Evolutionary conservation across 2,888 invertebrate genomes (phyloP), one percentile per base, ranked within the genome.

Genomic region (Pycnomerus fuliginosus): DNA sequence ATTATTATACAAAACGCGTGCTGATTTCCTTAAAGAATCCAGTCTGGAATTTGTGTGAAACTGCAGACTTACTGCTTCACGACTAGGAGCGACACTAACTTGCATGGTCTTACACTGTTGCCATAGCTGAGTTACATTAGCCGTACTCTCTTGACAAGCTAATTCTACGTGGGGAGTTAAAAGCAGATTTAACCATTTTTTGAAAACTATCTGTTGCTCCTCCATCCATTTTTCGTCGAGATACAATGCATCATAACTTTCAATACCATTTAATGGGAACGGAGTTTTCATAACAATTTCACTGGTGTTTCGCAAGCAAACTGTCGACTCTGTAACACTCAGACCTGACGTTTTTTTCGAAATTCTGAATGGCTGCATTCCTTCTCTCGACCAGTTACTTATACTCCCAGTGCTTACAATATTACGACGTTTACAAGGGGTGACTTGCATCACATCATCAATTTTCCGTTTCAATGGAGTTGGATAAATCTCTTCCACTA

Each of bases 111-210:
- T 78, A 54, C 85, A 85, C 52, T 86, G 84, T 52, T 85, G 79
- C 80, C 88, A 90, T 1, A 86, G 74, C 66, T 84, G 84, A 0
- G 84, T 86, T 1, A 87, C 79, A 60, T 89, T 86, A 7, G 87
- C 76, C 64, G 80, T 79, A 41, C 71, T 70, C 54, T 80, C 80
- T n/a, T 78, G 71, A 42, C 77, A 75, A 24, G 81, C 77, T 1
- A 87, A 74, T 52, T 87, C 87, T 0, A 80, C 77, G 0, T 88
- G 88, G 1, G 89, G 85, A 2, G 87, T 83, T 3, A 90, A 72
- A 34, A 90, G 72, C 4, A 82, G 83, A 67, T 90, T 90, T 0
- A 90, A 70, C 89, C 89, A 90, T 55, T 85, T 84, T 61, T 82
- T 85, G 45, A 89, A 85, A 60, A 85, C 81, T 0, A 65, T 72